Evolutionary conservation across 2,113 vertebrate species (phyloP).

Genomic region (Montifringilla adamsi): DNA sequence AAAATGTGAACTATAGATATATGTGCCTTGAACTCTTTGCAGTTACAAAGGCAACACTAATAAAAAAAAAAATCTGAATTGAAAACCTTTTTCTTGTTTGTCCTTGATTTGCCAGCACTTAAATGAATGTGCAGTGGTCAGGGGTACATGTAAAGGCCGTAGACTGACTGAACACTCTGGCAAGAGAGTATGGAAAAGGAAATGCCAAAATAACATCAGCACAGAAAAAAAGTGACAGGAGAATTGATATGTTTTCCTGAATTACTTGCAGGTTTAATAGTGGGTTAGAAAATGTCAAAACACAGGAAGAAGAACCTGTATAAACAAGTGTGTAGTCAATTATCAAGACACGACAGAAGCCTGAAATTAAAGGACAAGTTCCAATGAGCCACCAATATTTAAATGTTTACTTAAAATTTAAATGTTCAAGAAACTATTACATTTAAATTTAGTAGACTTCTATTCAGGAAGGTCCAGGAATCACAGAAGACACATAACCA

Average conservation of each 20-base stretch:
- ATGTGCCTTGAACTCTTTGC: background rate
- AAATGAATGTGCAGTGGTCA: background rate
- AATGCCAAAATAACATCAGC: background rate
- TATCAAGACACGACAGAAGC: background rate
- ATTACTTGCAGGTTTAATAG: background rate
- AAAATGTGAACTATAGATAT: background rate
- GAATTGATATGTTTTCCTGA: slow-evolving; percentile 25
- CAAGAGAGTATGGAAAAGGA: background rate
- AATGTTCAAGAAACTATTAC: background rate
- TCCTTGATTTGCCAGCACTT: background rate
- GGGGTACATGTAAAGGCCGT: background rate
- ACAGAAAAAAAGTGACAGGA: background rate
- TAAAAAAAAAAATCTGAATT: background rate
- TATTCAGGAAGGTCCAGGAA: background rate
- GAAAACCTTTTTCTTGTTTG: background rate
- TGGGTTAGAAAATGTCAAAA: slow-evolving; percentile 19
- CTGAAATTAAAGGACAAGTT: background rate
- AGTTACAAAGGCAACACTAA: background rate
- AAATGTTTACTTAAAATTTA: background rate
- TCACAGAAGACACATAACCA: background rate
- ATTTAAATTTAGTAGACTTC: background rate
- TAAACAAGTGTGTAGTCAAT: slow-evolving; percentile 26
- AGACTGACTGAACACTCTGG: background rate
- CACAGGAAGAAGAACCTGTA: slow-evolving; percentile 28
- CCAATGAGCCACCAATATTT: background rate